Percentiles rank a stretch among this genome's conserved stretches.
Evolutionary conservation across 1,140 invertebrate species (phyloP).

Genomic region (Drosophila subobscura): DNA sequence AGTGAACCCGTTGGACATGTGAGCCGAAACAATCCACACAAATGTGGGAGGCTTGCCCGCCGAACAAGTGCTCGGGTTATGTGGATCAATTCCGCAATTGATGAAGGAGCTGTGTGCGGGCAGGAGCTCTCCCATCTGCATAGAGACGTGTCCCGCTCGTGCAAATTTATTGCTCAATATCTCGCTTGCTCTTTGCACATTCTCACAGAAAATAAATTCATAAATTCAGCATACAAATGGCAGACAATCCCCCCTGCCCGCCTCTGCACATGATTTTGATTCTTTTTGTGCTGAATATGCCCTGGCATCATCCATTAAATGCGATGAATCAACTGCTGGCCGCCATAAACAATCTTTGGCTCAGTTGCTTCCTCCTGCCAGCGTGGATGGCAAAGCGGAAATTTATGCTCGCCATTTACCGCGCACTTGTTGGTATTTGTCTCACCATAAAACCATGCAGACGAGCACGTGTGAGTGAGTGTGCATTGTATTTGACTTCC

Average conservation of each 20-base stretch:
- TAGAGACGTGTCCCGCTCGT: slow-evolving; percentile 25
- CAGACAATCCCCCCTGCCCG: slow-evolving; percentile 44
- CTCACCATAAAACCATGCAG: slow-evolving; percentile 7
- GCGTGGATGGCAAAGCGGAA: slow-evolving; percentile 60
- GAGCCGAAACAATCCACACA: slow-evolving; percentile 37
- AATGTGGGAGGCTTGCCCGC: slow-evolving; percentile 22
- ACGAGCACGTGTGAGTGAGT: slow-evolving; percentile 22
- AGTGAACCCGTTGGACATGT: slow-evolving; percentile 48
- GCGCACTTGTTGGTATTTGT: slow-evolving; percentile 36
- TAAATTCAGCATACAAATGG: slow-evolving; percentile 46
- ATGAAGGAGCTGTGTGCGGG: slow-evolving; percentile 30
- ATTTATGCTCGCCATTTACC: slow-evolving; percentile 76
- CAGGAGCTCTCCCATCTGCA: slow-evolving; percentile 20
- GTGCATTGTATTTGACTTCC: slow-evolving; percentile 63
- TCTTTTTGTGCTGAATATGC: slow-evolving; percentile 61
- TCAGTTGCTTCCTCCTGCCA: slow-evolving; percentile 22
- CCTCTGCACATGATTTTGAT: slow-evolving; percentile 34
- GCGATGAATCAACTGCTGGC: slow-evolving; percentile 77
- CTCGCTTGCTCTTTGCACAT: slow-evolving; percentile 23
- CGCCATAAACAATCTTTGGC: slow-evolving; percentile 76
- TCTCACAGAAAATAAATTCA: slow-evolving; percentile 36
- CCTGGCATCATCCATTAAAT: slow-evolving; percentile 76
- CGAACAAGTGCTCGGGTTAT: neutral
- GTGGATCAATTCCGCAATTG: slow-evolving; percentile 16
- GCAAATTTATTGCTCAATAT: slow-evolving; percentile 47